Percentiles rank a stretch among this genome's conserved stretches.
Evolutionary conservation across 2,888 invertebrate species (phyloP).

Genomic region (Herminia tarsipennalis): DNA sequence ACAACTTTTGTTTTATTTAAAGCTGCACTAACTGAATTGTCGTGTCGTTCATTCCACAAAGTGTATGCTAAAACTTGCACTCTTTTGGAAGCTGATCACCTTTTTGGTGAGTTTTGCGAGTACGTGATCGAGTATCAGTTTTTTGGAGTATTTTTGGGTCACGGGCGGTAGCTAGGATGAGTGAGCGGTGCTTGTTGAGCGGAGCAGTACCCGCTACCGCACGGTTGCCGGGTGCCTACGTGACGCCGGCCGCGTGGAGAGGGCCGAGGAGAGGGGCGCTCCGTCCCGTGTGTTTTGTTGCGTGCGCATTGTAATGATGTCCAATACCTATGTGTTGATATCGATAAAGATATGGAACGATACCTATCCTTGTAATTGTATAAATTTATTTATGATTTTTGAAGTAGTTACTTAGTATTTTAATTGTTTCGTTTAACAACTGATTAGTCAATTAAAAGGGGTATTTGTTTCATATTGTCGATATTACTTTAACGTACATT

Average conservation of each 20-base stretch:
- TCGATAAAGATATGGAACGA: too few species aligned
- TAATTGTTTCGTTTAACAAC: too few species aligned
- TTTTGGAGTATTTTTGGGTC: slow-evolving; percentile 39
- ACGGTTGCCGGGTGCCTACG: slow-evolving; percentile 71
- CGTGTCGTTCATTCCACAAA: too few species aligned
- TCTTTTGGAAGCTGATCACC: slow-evolving; percentile 25
- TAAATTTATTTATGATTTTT: too few species aligned
- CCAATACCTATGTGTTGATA: slow-evolving; percentile 11
- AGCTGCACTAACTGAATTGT: too few species aligned
- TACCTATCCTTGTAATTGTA: too few species aligned
- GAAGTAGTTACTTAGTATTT: too few species aligned
- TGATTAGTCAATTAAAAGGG: too few species aligned
- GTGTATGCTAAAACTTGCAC: slow-evolving; percentile 5
- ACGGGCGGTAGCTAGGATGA: slow-evolving; percentile 27
- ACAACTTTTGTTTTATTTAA: too few species aligned
- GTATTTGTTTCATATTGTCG: too few species aligned
- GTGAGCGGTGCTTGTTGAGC: slow-evolving; percentile 13
- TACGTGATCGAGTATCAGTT: slow-evolving; percentile 30
- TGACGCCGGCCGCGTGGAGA: slow-evolving; percentile 80
- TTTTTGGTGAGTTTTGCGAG: slow-evolving; percentile 11
- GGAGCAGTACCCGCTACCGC: slow-evolving; percentile 1
- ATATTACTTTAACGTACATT: too few species aligned
- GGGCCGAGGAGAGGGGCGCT: slow-evolving; percentile 53
- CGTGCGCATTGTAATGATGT: slow-evolving; percentile 64
- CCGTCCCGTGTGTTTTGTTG: slow-evolving; percentile 71